Base-by-base conservation (phyloP, 37 sponge, comb jelly and placozoan genomes). In the Geodia barretti region DNA sequence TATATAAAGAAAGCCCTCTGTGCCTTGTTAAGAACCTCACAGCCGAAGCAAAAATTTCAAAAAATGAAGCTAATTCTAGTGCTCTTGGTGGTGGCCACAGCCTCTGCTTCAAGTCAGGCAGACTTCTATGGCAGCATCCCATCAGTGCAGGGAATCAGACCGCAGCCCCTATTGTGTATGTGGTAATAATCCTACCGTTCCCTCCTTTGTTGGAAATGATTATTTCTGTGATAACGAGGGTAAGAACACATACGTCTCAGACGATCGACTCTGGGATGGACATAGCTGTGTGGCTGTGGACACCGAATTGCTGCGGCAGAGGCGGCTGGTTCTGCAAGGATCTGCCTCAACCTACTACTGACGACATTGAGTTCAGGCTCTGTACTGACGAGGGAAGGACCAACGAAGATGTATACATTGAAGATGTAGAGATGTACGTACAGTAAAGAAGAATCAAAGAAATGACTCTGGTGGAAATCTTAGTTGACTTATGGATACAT, bases 241-340 rank as follows among this genome's bases (percentile, higher is more conserved):
- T n/a, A 62, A 2, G 64, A 62, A n/a, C n/a, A 5, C 26, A 62
- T 62, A 62, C n/a, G 64, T 29, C 8, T n/a, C 26, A 7, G 3
- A 62, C 3, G 64, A 62, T 5, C 64, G 26, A 62, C 64, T 62
- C 64, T 62, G 64, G 64, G 64, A 62, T 62, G 64, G 64, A 62
- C 7, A 62, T 3, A 28, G 64, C 3, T 62, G 64, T 62, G 64
- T n/a, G 9, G 28, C n/a, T n/a, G 64, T 29, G n/a, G 7, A 28
- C n/a, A 28, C n/a, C 3, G 8, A 28, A 62, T n/a, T 62, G 64
- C 64, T 62, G 64, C 8, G 8, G 28, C 26, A 2, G 9, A 7
- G 26, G 26, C 8, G 64, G 64, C 1, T 62, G 64, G 64, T 62
- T 62, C 64, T 62, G 64, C 64, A 62, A 62, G 28, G 64, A 62